Percentiles rank a stretch among this genome's conserved stretches.
Evolutionary conservation across 64 coral and sea anemone species (phyloP).

Genomic region (Cladopsammia gracilis): DNA sequence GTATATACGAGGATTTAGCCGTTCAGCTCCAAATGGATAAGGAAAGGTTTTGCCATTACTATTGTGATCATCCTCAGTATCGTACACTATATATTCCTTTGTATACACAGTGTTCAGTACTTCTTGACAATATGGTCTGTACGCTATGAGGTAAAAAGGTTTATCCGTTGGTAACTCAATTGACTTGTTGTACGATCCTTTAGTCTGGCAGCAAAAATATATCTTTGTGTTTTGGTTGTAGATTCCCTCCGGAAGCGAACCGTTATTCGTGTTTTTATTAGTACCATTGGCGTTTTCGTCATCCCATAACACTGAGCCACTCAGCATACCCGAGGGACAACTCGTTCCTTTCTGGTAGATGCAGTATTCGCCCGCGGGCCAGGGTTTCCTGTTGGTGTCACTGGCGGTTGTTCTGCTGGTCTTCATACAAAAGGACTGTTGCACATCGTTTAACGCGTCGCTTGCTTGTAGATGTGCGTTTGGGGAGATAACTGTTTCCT

Average conservation of each 20-base stretch:
- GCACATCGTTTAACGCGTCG: slow-evolving; percentile 24
- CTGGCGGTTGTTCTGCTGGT: not conserved
- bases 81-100: slow-evolving; percentile 65
- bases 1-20: not conserved
- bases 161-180: slow-evolving; percentile 55
- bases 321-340: slow-evolving; percentile 59
- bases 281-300: slow-evolving; percentile 39
- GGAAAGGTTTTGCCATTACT: not conserved
- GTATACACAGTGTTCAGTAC: slow-evolving; percentile 57
- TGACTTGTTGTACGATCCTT: slow-evolving; percentile 1
- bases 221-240: slow-evolving; percentile 75
- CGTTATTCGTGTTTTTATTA: slow-evolving; percentile 78
- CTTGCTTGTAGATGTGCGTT: slow-evolving; percentile 35
- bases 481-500: not conserved
- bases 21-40: not conserved
- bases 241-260: slow-evolving; percentile 76
- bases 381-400: slow-evolving; percentile 19
- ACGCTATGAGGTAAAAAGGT: slow-evolving; percentile 78
- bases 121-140: slow-evolving; percentile 45
- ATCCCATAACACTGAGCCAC: slow-evolving; percentile 70
- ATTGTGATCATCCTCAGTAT: slow-evolving; percentile 13
- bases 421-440: slow-evolving; percentile 80
- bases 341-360: slow-evolving; percentile 66
- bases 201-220: slow-evolving; percentile 70
- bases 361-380: slow-evolving; percentile 79